These are phyloP conservation scores for Pterocles orientalis DNA, from an alignment of 2,113 vertebrate genomes.

Conservation along the genomic window DNA sequence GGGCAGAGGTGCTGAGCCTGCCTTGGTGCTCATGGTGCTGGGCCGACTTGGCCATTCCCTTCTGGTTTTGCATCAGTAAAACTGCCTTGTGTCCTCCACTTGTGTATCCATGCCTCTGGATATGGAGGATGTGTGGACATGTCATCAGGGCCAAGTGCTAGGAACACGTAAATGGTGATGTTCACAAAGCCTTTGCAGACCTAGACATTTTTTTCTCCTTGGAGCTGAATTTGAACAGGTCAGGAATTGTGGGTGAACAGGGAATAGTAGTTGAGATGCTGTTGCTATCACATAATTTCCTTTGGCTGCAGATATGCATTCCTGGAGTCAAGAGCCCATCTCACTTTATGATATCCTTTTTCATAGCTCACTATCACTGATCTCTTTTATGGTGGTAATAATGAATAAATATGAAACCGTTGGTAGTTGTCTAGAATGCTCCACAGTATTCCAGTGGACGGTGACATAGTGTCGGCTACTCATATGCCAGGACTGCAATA, in stretches of 20 bases:
- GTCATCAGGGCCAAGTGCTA: background rate
- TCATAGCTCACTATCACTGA: background rate
- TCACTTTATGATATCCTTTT: background rate
- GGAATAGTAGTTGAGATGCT: background rate
- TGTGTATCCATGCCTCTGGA: rapidly evolving
- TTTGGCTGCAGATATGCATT: background rate
- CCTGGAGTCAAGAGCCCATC: background rate
- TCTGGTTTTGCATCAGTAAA: background rate
- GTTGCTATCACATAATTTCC: background rate
- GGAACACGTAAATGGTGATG: rapidly evolving
- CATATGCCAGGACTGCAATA: background rate
- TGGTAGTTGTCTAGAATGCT: background rate
- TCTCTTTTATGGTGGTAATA: background rate
- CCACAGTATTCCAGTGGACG: background rate
- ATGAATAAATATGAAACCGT: background rate
- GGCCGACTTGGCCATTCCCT: background rate
- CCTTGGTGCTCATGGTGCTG: background rate
- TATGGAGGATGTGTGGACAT: background rate
- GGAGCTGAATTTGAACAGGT: background rate
- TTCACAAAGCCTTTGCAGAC: background rate
- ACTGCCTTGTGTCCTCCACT: background rate
- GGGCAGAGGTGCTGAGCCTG: background rate
- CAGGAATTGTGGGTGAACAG: background rate
- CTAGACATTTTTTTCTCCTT: background rate
- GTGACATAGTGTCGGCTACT: background rate